These are phyloP conservation scores for Oreochromis aureus DNA, from an alignment of 2,113 vertebrate species.

Conservation along the genomic window DNA sequence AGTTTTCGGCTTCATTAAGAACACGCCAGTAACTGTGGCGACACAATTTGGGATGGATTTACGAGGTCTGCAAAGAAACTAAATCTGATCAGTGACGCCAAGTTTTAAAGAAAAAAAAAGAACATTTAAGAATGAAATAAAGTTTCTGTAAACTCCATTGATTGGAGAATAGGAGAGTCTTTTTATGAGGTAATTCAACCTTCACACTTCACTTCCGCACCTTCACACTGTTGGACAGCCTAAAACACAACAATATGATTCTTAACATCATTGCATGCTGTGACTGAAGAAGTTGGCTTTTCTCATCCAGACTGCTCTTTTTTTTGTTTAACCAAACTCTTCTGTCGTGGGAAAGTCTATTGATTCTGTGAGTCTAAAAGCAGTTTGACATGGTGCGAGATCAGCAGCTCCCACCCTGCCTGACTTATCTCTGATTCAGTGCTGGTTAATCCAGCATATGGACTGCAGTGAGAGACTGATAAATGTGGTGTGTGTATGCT, in stretches of 20 bases:
- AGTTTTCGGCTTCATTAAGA: not conserved
- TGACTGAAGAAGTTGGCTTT: not conserved
- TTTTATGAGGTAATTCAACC: not conserved
- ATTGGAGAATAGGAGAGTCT: not conserved
- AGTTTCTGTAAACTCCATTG: fast-evolving
- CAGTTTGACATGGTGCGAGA: conserved; percentile 8
- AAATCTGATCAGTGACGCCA: not conserved
- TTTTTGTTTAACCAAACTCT: not conserved
- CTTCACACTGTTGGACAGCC: not conserved
- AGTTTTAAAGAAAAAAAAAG: not conserved
- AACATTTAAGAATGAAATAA: not conserved
- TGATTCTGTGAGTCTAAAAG: conserved; percentile 11
- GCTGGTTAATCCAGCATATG: conserved; percentile 36
- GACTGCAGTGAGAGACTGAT: conserved; percentile 34
- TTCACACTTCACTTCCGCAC: not conserved
- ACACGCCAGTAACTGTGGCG: not conserved
- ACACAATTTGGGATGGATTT: not conserved
- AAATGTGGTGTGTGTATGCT: conserved; percentile 37
- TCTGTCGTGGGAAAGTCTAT: not conserved
- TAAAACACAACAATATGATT: not conserved
- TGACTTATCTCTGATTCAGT: conserved; percentile 27
- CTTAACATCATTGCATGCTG: not conserved
- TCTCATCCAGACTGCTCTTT: not conserved
- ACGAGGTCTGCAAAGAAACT: not conserved
- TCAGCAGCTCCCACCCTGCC: conserved; percentile 4